Evolutionary conservation across 2,888 invertebrate species (phyloP), one percentile per base, ranked within the genome.

Genomic region (Polymixis flavicincta): DNA sequence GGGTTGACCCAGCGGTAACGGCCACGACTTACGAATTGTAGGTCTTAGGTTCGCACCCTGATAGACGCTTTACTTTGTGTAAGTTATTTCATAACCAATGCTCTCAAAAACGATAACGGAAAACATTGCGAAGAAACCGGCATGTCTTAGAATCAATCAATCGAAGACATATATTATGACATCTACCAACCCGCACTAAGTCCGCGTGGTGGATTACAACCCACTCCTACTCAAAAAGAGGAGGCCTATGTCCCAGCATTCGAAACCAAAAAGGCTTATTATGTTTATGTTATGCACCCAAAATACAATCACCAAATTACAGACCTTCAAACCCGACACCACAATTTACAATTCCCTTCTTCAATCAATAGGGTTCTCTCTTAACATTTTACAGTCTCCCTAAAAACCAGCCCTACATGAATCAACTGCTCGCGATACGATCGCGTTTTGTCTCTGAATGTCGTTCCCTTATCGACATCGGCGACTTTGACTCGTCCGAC

Each of bases 381-480:
- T 48, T 25, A 63, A 61, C 32, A 68, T 57, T 75, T 70, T 71
- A 59, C 66, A 37, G 76, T n/a, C 19, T 48, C 61, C 76, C 69
- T 76, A 78, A 87, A 82, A 78, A 70, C 74, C 87, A 88, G 74
- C 85, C 88, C 90, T 89, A 83, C 80, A 87, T 85, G 84, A 81
- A 83, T 86, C 80, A 84, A 55, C 73, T 74, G 84, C 71, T 65
- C 64, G 78, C 88, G 96, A 95, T 95, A 95, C 82, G 85, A 95
- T 94, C 95, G 93, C 93, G 93, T 95, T 95, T 95, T 95, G 95
- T 95, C 94, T 93, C 86, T 90, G 87, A 89, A 92, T 94, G 94
- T 94, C 94, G 91, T 89, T 91, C 90, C 87, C 94, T 93, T 93
- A 95, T 94, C 94, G 95, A 94, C 92, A 94, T 91, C 87, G 86